These are phyloP conservation scores for Eulemur macaco DNA, from an alignment of 2,113 vertebrate genomes.

Conservation along the genomic window DNA sequence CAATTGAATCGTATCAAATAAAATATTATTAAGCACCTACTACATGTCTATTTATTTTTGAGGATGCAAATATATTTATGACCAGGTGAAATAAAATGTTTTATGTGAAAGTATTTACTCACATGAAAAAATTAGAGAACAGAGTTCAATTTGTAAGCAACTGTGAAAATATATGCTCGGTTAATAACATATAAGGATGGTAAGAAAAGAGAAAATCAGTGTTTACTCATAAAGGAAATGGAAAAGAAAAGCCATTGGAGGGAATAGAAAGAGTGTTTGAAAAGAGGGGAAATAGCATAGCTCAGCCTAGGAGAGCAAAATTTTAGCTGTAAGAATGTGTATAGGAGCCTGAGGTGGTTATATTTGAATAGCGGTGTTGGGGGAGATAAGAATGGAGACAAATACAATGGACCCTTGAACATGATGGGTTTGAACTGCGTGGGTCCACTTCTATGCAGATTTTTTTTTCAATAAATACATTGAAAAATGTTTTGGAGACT, in stretches of 20 bases:
- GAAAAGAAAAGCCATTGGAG: neutral
- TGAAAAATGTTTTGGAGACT: neutral
- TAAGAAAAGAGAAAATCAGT: neutral
- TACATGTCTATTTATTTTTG: neutral
- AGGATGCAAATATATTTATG: slow-evolving; percentile 5
- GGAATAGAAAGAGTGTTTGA: neutral
- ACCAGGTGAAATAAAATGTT: neutral
- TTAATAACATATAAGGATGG: neutral
- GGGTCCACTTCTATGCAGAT: neutral
- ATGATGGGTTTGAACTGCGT: neutral
- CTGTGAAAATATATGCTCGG: neutral
- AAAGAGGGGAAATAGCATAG: neutral
- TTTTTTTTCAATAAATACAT: neutral
- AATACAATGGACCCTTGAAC: neutral
- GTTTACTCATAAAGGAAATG: neutral
- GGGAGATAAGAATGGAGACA: neutral
- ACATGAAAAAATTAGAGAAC: neutral
- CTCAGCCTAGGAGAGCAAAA: neutral
- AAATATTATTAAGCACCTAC: neutral
- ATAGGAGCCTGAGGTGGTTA: neutral
- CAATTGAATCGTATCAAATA: neutral
- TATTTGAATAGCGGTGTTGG: neutral
- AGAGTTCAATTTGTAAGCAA: neutral
- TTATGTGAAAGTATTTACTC: neutral
- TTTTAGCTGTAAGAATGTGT: neutral